Percentiles rank a stretch among this genome's conserved stretches.
Evolutionary conservation across 2,113 vertebrate genomes (phyloP).

Genomic region (Orientallactaga bullata): DNA sequence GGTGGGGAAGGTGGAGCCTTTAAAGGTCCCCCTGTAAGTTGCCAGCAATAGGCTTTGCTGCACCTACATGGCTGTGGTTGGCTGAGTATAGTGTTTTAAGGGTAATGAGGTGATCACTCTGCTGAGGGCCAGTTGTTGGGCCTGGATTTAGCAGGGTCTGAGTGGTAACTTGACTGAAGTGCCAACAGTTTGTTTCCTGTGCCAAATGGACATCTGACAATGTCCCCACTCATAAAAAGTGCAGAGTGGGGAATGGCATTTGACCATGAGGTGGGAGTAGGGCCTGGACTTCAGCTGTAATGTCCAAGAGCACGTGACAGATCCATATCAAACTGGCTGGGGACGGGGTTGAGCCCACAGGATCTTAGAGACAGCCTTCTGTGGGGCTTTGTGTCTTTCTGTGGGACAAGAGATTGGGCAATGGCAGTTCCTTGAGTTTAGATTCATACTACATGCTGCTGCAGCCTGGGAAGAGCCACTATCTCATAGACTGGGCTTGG

Average conservation of each 20-base stretch:
- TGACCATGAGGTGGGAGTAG: background rate
- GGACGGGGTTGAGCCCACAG: background rate
- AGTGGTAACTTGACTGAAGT: background rate
- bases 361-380: background rate
- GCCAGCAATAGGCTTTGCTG: background rate
- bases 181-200: background rate
- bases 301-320: background rate
- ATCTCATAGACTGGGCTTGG: background rate
- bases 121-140: background rate
- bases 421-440: background rate
- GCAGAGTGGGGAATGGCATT: background rate
- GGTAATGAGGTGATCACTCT: background rate
- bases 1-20: background rate
- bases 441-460: no score
- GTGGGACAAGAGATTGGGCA: background rate
- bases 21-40: background rate
- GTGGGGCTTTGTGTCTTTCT: background rate
- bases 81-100: background rate
- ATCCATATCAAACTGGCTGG: background rate
- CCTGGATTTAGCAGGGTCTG: background rate
- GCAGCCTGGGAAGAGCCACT: background rate
- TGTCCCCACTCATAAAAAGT: background rate
- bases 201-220: background rate
- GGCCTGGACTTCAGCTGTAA: background rate
- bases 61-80: background rate